These are phyloP conservation scores for Eupithecia abbreviata DNA, from an alignment of 2,888 invertebrate genomes.

Conservation along the genomic window DNA sequence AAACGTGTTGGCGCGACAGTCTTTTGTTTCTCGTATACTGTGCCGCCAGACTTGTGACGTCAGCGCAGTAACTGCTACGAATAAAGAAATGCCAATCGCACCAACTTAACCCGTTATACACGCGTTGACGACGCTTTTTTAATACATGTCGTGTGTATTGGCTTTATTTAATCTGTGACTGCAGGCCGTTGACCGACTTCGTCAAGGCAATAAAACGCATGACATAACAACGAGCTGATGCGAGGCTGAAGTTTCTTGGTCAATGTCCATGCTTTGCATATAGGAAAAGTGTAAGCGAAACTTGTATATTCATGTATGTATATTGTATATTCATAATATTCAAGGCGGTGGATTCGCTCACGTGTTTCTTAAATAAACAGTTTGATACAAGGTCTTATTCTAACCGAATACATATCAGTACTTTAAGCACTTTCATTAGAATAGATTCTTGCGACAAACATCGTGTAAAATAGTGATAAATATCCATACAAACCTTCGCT, in stretches of 20 bases:
- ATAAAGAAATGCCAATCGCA: background rate
- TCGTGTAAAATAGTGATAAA: background rate
- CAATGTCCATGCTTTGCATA: conserved; percentile 42
- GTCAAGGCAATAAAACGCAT: conserved; percentile 54
- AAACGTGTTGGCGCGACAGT: background rate
- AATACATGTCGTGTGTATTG: background rate
- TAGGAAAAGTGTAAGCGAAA: conserved; percentile 25
- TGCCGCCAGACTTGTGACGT: background rate
- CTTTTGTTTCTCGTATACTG: background rate
- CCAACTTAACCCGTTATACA: background rate
- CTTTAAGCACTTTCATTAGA: background rate
- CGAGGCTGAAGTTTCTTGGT: conserved; percentile 46
- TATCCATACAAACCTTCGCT: background rate
- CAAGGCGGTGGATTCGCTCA: background rate
- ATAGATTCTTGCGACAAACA: background rate
- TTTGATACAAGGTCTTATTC: background rate
- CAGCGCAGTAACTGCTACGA: background rate
- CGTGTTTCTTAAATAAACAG: background rate
- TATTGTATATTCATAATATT: background rate
- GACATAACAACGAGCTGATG: conserved; percentile 52
- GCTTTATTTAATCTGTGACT: conserved; percentile 16
- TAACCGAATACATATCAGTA: background rate
- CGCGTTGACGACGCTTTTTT: background rate
- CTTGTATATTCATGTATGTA: background rate
- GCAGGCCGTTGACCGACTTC: conserved; percentile 59